A percentile compares a stretch with the other conserved stretches of the same genome.
These are phyloP conservation scores for Pagrus major DNA, from an alignment of 2,113 vertebrate genomes.

Conservation along the genomic window DNA sequence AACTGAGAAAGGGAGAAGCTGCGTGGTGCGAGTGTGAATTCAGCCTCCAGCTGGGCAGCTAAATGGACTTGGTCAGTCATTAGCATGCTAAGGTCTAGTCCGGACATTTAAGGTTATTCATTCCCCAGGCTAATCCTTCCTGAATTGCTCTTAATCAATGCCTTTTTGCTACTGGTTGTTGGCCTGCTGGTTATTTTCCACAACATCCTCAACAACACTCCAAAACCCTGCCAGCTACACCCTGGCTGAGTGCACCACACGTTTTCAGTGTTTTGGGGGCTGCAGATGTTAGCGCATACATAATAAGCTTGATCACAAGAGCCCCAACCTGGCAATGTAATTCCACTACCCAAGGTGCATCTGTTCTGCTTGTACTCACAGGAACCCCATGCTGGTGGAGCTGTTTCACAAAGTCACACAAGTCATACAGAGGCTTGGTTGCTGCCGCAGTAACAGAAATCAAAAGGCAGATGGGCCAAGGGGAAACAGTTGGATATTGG, in stretches of 20 bases:
- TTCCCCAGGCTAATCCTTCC: conserved; percentile 72
- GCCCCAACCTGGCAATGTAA: conserved; percentile 67
- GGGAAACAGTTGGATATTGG: conserved; percentile 26
- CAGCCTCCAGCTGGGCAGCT: conserved; percentile 71
- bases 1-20: conserved; percentile 38
- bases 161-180: conserved; percentile 37
- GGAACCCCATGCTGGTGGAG: conserved; percentile 67
- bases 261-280: conserved; percentile 43
- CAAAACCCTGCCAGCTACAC: conserved; percentile 19
- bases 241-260: conserved; percentile 3
- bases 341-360: conserved; percentile 71
- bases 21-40: conserved; percentile 64
- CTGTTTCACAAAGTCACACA: conserved; percentile 76
- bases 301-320: conserved; percentile 72
- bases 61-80: conserved; percentile 74
- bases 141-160: conserved; percentile 60
- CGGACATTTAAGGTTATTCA: conserved; percentile 81
- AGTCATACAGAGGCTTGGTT: conserved; percentile 54
- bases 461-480: conserved; percentile 31
- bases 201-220: conserved; percentile 9
- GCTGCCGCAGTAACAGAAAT: conserved; percentile 32
- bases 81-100: conserved; percentile 76
- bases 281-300: conserved; percentile 73
- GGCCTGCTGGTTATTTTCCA: conserved; percentile 30
- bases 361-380: conserved; percentile 72